Conservation (phyloP, 2,888 invertebrate genomes). For the Gisinianus flammeolus region DNA sequence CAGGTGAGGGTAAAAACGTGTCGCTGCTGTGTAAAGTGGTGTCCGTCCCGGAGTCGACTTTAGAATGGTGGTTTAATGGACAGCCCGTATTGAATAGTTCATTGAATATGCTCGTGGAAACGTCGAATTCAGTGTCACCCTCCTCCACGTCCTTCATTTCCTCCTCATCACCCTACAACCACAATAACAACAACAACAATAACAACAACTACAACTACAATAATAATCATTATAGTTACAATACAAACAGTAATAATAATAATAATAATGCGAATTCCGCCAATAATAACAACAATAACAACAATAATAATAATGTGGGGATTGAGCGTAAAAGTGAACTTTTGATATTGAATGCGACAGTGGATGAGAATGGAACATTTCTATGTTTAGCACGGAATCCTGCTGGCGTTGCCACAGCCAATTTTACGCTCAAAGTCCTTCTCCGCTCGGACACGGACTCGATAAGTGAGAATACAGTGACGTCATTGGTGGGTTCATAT, state of each 20-base stretch:
- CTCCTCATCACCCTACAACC: neutral
- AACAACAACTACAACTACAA: neutral
- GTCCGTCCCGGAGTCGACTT: conserved; percentile 79
- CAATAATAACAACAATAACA: conserved; percentile 32
- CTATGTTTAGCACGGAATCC: conserved; percentile 84
- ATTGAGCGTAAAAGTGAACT: conserved; percentile 78
- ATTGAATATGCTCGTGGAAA: conserved; percentile 57
- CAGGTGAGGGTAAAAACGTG: conserved; percentile 75
- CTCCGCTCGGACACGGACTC: conserved; percentile 54
- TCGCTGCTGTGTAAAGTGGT: conserved; percentile 80
- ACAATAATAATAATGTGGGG: conserved; percentile 16
- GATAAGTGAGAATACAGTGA: conserved; percentile 39
- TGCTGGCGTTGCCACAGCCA: conserved; percentile 78
- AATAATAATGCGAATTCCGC: neutral
- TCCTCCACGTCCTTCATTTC: conserved; percentile 10
- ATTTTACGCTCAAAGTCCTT: conserved; percentile 72
- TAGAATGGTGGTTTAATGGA: conserved; percentile 83
- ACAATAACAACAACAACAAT: neutral
- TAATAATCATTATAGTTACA: neutral
- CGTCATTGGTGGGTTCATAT: conserved; percentile 52
- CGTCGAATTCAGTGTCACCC: conserved; percentile 39
- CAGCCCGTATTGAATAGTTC: conserved; percentile 56
- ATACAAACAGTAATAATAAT: conserved; percentile 2
- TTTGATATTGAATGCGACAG: conserved; percentile 76
- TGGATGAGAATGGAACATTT: conserved; percentile 84